Base-by-base conservation (phyloP, 2,888 invertebrate genomes). In the Gortyna flavago region DNA sequence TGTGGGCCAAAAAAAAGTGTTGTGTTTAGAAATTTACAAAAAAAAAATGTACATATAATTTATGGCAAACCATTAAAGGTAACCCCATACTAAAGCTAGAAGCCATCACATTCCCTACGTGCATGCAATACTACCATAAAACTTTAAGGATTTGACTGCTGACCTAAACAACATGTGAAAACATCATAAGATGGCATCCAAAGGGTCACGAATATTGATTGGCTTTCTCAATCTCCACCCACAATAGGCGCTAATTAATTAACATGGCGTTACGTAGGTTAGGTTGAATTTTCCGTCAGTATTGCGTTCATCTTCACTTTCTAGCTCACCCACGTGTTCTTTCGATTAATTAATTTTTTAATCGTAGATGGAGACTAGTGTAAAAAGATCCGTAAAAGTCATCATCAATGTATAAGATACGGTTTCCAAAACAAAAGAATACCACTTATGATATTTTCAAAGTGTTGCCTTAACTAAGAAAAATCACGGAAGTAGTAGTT, bases 221-320 rank as follows among this genome's bases (percentile, higher is more conserved):
- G 54, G 54, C 16, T 87, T 76, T 62, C 77, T 48, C 62, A 87
- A 80, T 81, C 67, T 66, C 75, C 77, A 65, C 87, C 85, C 82
- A 87, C 81, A 75, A 73, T 54, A 68, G 51, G 51, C 16, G 69
- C 48, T 80, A 83, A 85, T 87, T 75, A 83, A 70, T 72, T 62
- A 83, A 83, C 72, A 77, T 59, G 59, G 69, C 44, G 75, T 84
- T 79, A 81, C 66, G 68, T 72, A 57, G 72, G 0, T 38, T 38
- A 66, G 25, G 21, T 48, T 51, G 16, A 65, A 13, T 70, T 78
- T 85, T 59, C 25, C n/a, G 59, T 64, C 29, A 32, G 57, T 59
- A 35, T 72, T 73, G 51, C 64, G 9, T 68, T 59, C 64, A 61
- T 66, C 29, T 59, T 57, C 41, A 54, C 51, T 74, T 84, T 77